Base-by-base conservation (phyloP, 2,888 invertebrate species). In the Candidula unifasciata region DNA sequence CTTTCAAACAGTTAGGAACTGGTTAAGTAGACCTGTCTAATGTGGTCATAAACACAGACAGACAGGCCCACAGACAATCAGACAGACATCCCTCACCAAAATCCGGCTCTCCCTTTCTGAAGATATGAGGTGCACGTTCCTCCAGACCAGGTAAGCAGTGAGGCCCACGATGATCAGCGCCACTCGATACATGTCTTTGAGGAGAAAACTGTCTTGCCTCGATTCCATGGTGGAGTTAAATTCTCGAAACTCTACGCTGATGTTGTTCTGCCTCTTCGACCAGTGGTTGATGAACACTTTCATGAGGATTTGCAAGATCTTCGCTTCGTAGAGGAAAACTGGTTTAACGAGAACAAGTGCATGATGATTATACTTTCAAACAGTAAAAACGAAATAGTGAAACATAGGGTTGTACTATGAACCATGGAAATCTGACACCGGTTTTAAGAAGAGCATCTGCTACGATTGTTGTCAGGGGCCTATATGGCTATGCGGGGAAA, bases 241-340 rank as follows among this genome's bases (percentile, higher is more conserved):
- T 10, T 3, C 37, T 37, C 30, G 27, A 27, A 37, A 66, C 6
- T 74, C 52, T 2, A 79, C 66, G 8, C 6, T 44, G 44, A 79
- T 66, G 54, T n/a, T 66, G 16, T 44, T 37, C 68, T 64, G 16
- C 21, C 18, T 68, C 30, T 44, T 44, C 21, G 44, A 24, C 3
- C 79, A 79, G 18, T 8, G 3, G 68, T 68, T 66, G 68, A 66
- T 66, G 44, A 66, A 66, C 13, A 24, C 68, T 21, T 79, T 37
- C 79, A 79, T 79, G 10, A 79, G 18, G 18, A 68, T 13, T n/a
- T 66, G 24, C 37, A 79, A 21, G n/a, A 79, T 2, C 2, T n/a
- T 16, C 18, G 66, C 37, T 79, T 66, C 79, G 3, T 44, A 13
- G 66, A 24, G 44, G n/a, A 27, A 44, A 1, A 27, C 73, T 74